phyloP scores from a whole-genome alignment of 1,140 invertebrate genomes.

The Carposina sasakii region DNA sequence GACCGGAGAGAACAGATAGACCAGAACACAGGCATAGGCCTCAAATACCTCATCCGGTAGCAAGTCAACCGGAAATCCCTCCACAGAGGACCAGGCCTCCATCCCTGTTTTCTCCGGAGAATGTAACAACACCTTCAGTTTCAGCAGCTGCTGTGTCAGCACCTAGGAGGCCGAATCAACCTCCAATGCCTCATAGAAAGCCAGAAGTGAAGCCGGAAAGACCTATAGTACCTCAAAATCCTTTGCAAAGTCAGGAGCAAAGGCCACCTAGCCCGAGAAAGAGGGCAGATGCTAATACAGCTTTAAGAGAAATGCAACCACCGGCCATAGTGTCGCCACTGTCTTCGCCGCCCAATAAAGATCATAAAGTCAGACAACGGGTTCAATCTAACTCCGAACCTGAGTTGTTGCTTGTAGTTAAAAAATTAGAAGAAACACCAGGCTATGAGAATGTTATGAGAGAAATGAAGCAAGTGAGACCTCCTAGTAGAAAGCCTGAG shows the following conservation, averaged over 20 bases:
- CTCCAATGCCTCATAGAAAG: constrained; percentile 20
- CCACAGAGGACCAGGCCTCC: constrained; percentile 53
- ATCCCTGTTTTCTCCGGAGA: constrained; percentile 57
- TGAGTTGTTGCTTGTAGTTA: constrained; percentile 55
- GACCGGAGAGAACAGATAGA: no score
- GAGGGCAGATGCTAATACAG: constrained; percentile 41
- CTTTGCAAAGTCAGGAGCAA: constrained; percentile 16
- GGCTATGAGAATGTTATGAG: constrained; percentile 57
- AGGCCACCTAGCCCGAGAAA: constrained; percentile 46
- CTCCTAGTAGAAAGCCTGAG: constrained; percentile 19
- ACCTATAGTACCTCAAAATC: constrained; percentile 21
- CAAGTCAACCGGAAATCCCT: constrained; percentile 19
- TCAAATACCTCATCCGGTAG: constrained; percentile 6
- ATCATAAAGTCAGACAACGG: constrained; percentile 33
- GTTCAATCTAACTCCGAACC: constrained; percentile 51
- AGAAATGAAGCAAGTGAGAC: constrained; percentile 43
- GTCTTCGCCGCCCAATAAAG: constrained; percentile 47
- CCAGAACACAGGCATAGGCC: constrained; percentile 30
- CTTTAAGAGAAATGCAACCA: constrained; percentile 56
- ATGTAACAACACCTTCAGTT: constrained; percentile 44
- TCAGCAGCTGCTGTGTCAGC: constrained; percentile 38
- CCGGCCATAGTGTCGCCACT: constrained; percentile 61
- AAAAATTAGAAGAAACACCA: constrained; percentile 63
- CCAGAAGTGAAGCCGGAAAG: constrained; percentile 22
- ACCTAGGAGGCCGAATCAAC: constrained; percentile 33